Base-by-base conservation (phyloP, 2,113 vertebrate species). In the Callospermophilus lateralis region DNA sequence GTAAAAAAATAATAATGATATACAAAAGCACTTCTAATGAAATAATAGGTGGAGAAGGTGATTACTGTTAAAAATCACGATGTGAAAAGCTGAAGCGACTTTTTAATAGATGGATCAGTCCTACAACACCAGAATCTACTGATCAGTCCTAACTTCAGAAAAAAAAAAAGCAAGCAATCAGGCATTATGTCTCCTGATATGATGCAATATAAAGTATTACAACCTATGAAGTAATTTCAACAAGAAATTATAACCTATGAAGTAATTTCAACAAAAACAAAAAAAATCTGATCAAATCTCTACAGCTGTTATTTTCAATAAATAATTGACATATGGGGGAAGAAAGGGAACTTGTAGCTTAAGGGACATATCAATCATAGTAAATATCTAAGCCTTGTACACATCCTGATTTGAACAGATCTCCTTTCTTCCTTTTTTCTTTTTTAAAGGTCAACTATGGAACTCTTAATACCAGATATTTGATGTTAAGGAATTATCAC, bases 401-500 rank as follows among this genome's bases (percentile, higher is more conserved):
- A 74, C 58, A 67, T 92, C n/a, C 67, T 81, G 7, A 88, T 65
- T 81, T 74, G 51, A 89, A 73, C 28, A 94, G 39, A 80, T 5
- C 4, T 80, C 53, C 53, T 89, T 13, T 89, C 63, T 68, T 63
- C 34, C 20, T 65, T 83, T 65, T 65, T 32, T 39, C 51, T 63
- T 76, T 68, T n/a, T 24, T 76, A 26, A 85, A 73, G 15, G 10
- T 89, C 34, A 51, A 2, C 51, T 84, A 15, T 79, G 53, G 53
- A 84, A 63, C 28, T 68, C 37, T 83, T 34, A 84, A 89, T 34
- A 72, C 42, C 63, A 8, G n/a, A 45, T 92, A 74, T 81, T 87
- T 95, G 74, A 80, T 86, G 30, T 70, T 80, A 80, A 95, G 74
- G 65, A 80, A 86, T 80, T 95, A 37, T 12, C 77, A 81, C 48